Evolutionary conservation across 1,140 invertebrate genomes (phyloP), one percentile per base, ranked within the genome.

Genomic region (Drosophila bifasciata): DNA sequence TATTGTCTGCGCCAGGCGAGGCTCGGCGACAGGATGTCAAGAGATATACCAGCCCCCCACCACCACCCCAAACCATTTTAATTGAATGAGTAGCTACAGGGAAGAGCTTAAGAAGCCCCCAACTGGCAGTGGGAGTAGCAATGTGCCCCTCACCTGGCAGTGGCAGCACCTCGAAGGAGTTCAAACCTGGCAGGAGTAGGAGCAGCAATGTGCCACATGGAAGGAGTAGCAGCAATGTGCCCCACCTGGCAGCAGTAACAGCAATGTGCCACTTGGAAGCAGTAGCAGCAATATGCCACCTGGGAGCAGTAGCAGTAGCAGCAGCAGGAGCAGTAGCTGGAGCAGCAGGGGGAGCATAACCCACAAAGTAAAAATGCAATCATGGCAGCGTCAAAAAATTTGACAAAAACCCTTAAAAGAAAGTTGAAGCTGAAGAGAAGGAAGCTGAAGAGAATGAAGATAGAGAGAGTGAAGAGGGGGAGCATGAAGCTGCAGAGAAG

Each of bases 21-120:
- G 19, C 19, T 3, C 19, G 23, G 43, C 50, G 36, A 46, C 53
- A 13, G 63, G 36, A 58, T 53, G 53, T 55, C 71, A 70, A 63
- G 49, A 51, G 57, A 46, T 28, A 0, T n/a, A n/a, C n/a, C 19
- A 21, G 19, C 19, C 19, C 19, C 19, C 19, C 1, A n/a, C n/a
- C n/a, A n/a, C n/a, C n/a, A n/a, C 17, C 13, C 46, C 69, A n/a
- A n/a, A n/a, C 58, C 57, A 61, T 63, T 73, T 76, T 73, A 74
- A 76, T 76, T 76, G 70, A 73, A 76, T 72, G 69, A 72, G 61
- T 78, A 46, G 74, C 70, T 66, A 64, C 48, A 19, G 41, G 46
- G 63, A 25, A 56, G 41, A 59, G 45, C 66, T 70, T 55, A 49
- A 53, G 59, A 58, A 52, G 49, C 43, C 62, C 36, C 51, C 2